phyloP scores from a whole-genome alignment of 35 echinoderm and acorn worm species.

The Lytechinus variegatus region DNA sequence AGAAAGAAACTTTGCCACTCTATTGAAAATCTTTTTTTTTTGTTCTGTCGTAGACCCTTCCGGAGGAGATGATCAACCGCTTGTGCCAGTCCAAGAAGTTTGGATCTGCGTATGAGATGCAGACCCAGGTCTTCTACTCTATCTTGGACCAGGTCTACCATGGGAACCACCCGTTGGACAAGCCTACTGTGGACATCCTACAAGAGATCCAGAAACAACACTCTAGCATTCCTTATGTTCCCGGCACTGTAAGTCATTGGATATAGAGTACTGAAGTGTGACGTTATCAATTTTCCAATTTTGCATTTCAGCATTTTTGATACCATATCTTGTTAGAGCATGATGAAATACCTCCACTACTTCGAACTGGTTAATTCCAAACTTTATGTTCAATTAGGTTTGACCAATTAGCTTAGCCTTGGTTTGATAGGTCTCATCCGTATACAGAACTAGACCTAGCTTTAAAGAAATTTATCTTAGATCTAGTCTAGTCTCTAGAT shows the following conservation, averaged over 20 bases:
- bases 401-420: no score
- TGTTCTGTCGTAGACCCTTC: constrained; percentile 69
- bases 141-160: constrained; percentile 94
- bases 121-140: constrained; percentile 87
- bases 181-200: constrained; percentile 85
- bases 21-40: neutral
- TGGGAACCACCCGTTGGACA: constrained; percentile 75
- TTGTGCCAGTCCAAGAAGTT: constrained; percentile 95
- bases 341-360: no score
- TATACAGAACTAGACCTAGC: no score
- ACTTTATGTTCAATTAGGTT: no score
- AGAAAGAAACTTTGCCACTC: no score
- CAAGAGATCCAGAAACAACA: constrained; percentile 88
- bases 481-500: no score
- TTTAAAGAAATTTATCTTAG: no score
- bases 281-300: no score
- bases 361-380: no score
- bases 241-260: constrained; percentile 77
- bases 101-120: constrained; percentile 89
- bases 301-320: no score
- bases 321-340: no score
- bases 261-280: neutral
- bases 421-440: no score
- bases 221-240: constrained; percentile 81
- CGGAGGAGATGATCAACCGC: constrained; percentile 88